Base-by-base conservation (phyloP, 1,140 invertebrate species). In the Ditylenchus dipsaci region DNA sequence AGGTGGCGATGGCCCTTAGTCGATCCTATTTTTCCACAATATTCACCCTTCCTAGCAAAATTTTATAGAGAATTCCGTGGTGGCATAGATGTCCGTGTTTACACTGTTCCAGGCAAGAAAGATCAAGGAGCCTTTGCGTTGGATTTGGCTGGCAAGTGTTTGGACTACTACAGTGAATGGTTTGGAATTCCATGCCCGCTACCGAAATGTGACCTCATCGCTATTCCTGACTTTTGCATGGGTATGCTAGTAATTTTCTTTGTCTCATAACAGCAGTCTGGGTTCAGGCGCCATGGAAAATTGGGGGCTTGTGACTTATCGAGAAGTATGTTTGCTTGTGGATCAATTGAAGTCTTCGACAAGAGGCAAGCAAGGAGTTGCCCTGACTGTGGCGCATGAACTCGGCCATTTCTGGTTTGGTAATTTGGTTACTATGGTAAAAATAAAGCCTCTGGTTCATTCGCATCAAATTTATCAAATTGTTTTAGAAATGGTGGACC, bases 271-370 rank as follows among this genome's bases (percentile, higher is more conserved):
- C 70, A 61, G 17, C 30, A 15, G 29, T 57, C n/a, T n/a, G n/a
- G n/a, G n/a, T 77, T 77, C 76, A 30, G 84, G 85, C n/a, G 87
- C 87, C 1, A 88, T 88, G 87, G 87, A 88, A 75, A 88, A 88
- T 79, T 95, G 92, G 92, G 92, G 93, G 11, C 84, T 96, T 60
- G 90, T 95, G n/a, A 93, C 90, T 0, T 95, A 91, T 84, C 83
- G 90, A 38, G 90, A 92, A 83, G 89, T 88, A 1, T 87, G 88
- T 0, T 87, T 92, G 76, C 86, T 92, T 23, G 90, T 89, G 76
- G 88, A 91, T 78, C 85, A 88, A 38, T 87, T 87, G 89, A 1
- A 90, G 90, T 0, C 76, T 78, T 13, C 74, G 43, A 23, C 21
- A 64, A 11, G 62, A 69, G 23, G n/a, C n/a, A 78, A 90, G 76